A percentile compares a stretch with the other conserved stretches of the same genome.
Evolutionary conservation across 1,140 invertebrate genomes (phyloP).

Genomic region (Solenopsis invicta): DNA sequence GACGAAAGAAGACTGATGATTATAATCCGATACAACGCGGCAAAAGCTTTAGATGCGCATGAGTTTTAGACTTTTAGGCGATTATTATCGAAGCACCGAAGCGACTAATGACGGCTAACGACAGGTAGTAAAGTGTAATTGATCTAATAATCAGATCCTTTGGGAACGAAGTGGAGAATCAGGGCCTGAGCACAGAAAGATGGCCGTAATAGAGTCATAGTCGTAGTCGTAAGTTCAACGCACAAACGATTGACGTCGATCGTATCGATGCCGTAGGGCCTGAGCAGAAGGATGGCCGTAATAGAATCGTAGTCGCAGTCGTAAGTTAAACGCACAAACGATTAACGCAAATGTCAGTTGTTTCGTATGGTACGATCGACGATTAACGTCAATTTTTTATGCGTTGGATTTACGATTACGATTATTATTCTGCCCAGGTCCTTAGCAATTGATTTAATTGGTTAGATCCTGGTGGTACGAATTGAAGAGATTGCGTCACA

Average conservation of each 20-base stretch:
- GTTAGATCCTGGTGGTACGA: background rate
- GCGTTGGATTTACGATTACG: too few species aligned
- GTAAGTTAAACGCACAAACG: too few species aligned
- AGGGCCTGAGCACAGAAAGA: background rate
- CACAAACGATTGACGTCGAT: too few species aligned
- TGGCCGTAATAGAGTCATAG: too few species aligned
- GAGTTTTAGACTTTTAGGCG: constrained; percentile 42
- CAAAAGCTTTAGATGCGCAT: background rate
- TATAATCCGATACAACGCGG: constrained; percentile 1
- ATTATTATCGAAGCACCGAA: constrained; percentile 17
- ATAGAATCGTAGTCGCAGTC: too few species aligned
- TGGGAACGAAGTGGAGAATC: background rate
- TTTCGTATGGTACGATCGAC: too few species aligned
- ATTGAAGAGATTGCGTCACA: background rate
- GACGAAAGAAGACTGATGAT: constrained; percentile 48
- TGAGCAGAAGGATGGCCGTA: too few species aligned
- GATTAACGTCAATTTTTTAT: too few species aligned
- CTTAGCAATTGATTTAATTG: background rate
- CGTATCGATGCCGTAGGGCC: too few species aligned
- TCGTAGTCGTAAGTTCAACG: too few species aligned
- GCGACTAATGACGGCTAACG: background rate
- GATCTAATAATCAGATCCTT: background rate
- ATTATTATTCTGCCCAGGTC: too few species aligned
- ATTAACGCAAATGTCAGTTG: too few species aligned
- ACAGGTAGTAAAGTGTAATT: background rate